Evolutionary conservation across 2,113 vertebrate species (phyloP).

Genomic region (Cryptomyrus ogoouensis): DNA sequence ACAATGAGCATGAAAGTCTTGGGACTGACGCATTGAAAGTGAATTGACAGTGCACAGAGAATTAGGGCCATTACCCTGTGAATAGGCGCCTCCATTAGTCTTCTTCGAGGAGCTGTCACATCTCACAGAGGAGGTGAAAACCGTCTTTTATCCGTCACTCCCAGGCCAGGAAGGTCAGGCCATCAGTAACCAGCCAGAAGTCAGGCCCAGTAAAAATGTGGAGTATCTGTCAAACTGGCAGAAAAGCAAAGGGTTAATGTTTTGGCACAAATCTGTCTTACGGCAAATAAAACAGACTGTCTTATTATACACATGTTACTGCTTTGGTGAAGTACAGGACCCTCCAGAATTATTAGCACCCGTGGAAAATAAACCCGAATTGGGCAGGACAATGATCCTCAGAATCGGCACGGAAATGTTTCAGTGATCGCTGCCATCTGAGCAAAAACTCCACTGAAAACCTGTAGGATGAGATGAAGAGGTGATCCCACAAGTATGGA

Average conservation of each 20-base stretch:
- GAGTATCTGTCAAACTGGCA: slow-evolving; percentile 78
- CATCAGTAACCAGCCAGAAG: slow-evolving; percentile 91
- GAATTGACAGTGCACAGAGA: slow-evolving; percentile 83
- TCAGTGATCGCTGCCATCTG: neutral
- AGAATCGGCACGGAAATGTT: neutral
- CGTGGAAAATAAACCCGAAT: neutral
- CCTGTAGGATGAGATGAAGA: neutral
- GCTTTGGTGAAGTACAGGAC: neutral
- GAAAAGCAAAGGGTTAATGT: slow-evolving; percentile 55
- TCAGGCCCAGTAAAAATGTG: slow-evolving; percentile 86
- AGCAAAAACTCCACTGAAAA: neutral
- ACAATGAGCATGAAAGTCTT: slow-evolving; percentile 83
- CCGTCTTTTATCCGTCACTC: slow-evolving; percentile 93
- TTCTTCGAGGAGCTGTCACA: slow-evolving; percentile 97
- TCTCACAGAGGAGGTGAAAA: slow-evolving; percentile 98
- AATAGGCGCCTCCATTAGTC: slow-evolving; percentile 97
- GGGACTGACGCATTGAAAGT: slow-evolving; percentile 85
- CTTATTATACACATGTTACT: neutral
- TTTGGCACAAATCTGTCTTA: slow-evolving; percentile 62
- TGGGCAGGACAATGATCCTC: neutral
- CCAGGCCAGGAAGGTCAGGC: slow-evolving; percentile 84
- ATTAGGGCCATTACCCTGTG: slow-evolving; percentile 99
- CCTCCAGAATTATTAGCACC: neutral
- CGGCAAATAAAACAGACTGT: slow-evolving; percentile 49
- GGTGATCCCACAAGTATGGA: neutral